Evolutionary conservation across 2,797 vertebrate genomes (phyloP).

Genomic region (Tolypeutes matacus): DNA sequence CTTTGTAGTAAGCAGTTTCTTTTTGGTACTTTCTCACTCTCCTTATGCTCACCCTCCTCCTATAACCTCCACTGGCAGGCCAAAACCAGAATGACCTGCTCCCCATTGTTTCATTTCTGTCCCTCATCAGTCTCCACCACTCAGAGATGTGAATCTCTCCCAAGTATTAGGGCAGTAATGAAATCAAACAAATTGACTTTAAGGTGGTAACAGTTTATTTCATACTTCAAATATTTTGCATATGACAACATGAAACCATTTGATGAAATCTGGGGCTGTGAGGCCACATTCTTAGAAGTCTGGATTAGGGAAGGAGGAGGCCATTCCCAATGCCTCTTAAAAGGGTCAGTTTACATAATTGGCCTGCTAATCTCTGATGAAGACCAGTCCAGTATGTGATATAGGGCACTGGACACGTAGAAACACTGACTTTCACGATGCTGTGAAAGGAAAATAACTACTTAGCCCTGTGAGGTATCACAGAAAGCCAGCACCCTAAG

Average conservation of each 20-base stretch:
- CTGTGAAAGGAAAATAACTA: neutral
- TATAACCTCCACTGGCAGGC: neutral
- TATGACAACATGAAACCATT: neutral
- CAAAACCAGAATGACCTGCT: neutral
- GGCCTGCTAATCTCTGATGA: neutral
- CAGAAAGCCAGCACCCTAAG: neutral
- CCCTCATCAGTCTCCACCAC: neutral
- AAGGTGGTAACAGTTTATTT: neutral
- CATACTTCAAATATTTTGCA: neutral
- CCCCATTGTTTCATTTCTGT: neutral
- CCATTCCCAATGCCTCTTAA: neutral
- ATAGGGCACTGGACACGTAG: neutral
- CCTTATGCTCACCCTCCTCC: neutral
- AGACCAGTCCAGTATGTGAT: neutral
- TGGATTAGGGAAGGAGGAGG: neutral
- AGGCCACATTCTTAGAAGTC: neutral
- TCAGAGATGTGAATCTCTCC: neutral
- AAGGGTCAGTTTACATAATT: neutral
- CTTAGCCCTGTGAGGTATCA: neutral
- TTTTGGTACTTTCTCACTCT: neutral
- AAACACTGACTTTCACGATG: neutral
- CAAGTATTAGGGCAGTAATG: neutral
- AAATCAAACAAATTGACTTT: slow-evolving; percentile 28
- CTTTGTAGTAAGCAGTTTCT: neutral
- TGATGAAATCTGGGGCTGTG: neutral